These are phyloP conservation scores for Phrynosoma blainvillii DNA, from an alignment of 2,113 vertebrate genomes.

Conservation along the genomic window DNA sequence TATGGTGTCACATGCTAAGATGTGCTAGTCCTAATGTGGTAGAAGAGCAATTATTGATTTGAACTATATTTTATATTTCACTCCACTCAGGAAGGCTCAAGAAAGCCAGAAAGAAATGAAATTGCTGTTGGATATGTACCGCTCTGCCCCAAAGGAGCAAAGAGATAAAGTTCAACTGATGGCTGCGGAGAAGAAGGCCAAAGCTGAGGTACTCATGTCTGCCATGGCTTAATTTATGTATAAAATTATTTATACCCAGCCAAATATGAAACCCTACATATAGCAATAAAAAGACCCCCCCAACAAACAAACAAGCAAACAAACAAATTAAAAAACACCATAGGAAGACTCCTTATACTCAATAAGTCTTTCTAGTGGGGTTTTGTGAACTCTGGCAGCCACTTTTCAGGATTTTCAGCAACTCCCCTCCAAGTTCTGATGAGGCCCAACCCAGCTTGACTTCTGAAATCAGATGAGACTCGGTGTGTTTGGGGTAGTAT, in stretches of 20 bases:
- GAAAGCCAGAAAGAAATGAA: conserved; percentile 98
- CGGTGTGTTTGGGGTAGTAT: too few species aligned
- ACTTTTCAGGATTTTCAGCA: too few species aligned
- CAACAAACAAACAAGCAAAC: too few species aligned
- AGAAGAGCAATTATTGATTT: neutral
- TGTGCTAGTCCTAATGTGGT: accelerated
- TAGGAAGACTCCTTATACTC: too few species aligned
- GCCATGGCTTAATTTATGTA: neutral
- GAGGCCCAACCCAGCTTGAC: too few species aligned
- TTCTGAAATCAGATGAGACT: too few species aligned
- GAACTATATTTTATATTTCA: neutral
- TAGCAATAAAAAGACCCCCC: too few species aligned
- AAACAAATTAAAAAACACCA: too few species aligned
- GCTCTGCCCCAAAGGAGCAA: conserved; percentile 96
- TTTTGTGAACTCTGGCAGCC: too few species aligned
- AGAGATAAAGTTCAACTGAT: conserved; percentile 97
- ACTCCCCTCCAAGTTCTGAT: too few species aligned
- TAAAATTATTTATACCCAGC: neutral
- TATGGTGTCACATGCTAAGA: accelerated
- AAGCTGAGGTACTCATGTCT: conserved; percentile 86
- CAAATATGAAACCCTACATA: too few species aligned
- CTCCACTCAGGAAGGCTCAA: conserved; percentile 87
- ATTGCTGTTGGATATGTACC: conserved; percentile 95
- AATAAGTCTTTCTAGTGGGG: too few species aligned
- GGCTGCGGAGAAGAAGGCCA: conserved; percentile 96